phyloP scores from a whole-genome alignment of 2,113 vertebrate genomes.

The Gymnocephalus cernua region DNA sequence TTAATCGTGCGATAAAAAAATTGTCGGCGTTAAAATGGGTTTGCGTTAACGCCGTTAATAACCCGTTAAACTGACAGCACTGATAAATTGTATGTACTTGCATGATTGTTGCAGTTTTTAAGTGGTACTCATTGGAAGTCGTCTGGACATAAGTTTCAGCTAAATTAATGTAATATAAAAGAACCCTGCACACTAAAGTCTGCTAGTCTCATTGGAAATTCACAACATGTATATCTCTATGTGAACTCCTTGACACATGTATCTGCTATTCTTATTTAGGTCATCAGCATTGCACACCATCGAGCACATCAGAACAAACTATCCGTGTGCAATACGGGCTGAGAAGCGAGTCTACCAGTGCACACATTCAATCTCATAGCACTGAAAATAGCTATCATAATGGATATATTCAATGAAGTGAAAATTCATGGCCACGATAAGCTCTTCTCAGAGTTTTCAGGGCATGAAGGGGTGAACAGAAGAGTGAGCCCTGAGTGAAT shows the following conservation, averaged over 20 bases:
- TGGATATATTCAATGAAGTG: conserved; percentile 53
- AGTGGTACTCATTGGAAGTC: too few relatives aligned
- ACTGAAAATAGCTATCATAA: conserved; percentile 57
- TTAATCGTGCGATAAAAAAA: too few relatives aligned
- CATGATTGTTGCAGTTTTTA: too few relatives aligned
- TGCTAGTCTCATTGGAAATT: conserved; percentile 28
- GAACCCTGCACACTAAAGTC: background rate
- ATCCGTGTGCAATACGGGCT: conserved; percentile 18
- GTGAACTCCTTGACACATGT: conserved; percentile 43
- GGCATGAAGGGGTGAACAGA: conserved; percentile 28
- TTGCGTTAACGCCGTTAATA: too few relatives aligned
- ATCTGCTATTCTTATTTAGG: conserved; percentile 50
- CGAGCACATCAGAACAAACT: conserved; percentile 12
- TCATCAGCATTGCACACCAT: conserved; percentile 42
- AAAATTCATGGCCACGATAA: conserved; percentile 49
- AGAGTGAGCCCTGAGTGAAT: conserved; percentile 21
- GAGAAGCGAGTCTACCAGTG: conserved; percentile 46
- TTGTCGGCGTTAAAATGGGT: too few relatives aligned
- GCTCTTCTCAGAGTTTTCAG: conserved; percentile 30
- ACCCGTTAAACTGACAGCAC: too few relatives aligned
- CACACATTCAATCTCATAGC: conserved; percentile 55
- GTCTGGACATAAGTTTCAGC: too few relatives aligned
- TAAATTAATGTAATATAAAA: background rate
- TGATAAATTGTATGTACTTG: too few relatives aligned
- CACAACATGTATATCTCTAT: conserved; percentile 28